Evolutionary conservation across 2,888 invertebrate species (phyloP), one percentile per base, ranked within the genome.

Genomic region (Ectropis crepuscularia): DNA sequence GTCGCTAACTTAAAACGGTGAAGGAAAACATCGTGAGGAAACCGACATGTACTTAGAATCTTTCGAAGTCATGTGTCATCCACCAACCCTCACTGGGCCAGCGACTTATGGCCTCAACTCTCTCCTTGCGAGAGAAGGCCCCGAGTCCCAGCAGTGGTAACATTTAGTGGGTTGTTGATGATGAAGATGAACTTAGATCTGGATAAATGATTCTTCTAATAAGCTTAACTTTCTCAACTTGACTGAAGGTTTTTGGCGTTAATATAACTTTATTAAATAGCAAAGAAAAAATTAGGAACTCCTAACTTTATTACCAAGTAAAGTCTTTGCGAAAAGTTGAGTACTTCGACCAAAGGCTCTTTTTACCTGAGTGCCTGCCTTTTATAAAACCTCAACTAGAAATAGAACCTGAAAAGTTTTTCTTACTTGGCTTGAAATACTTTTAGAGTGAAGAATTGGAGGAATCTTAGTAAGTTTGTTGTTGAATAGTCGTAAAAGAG

Each of bases 201-300:
- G n/a, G 42, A 53, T 42, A 43, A 53, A 36, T 42, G 28, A 42
- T 43, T 28, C 28, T 43, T 8, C 10, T 53, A 36, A 43, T 36
- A 53, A 10, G 28, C 8, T 41, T 43, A 53, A 43, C n/a, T 36
- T 61, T 53, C 53, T 10, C 41, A 62, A 37, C 53, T 49, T 37
- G 50, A 60, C 57, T 49, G 39, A 7, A 42, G 39, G 49, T 55
- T 50, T 50, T 8, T 45, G 39, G 53, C 61, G 49, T 61, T 58
- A 10, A 39, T 39, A 55, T 45, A 59, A 62, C 47, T 48, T 57
- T 54, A 49, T 36, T 55, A 50, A 50, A 45, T 41, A 58, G 55
- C n/a, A 28, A 42, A 37, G 37, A 50, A 49, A 54, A 46, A 37
- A 50, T 47, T 37, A 37, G 48, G 46, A 48, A 55, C 45, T 38